Conservation (phyloP, 2,113 vertebrate species). For the Stigmatopora argus region DNA sequence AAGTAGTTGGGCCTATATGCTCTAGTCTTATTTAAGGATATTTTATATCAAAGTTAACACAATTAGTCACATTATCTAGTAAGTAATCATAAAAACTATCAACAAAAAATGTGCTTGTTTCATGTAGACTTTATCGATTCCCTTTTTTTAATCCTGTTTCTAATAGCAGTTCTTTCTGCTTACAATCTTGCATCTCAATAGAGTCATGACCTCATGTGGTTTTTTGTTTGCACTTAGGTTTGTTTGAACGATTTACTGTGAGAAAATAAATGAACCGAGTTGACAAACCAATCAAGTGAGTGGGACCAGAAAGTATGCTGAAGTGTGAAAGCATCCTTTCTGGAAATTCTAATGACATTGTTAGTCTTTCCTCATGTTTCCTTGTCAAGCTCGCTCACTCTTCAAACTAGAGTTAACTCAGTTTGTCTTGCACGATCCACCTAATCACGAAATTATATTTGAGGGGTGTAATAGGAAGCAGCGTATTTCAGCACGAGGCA, state of each 20-base stretch:
- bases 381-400: conserved; percentile 17
- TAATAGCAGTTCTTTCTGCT: not conserved
- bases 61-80: not conserved
- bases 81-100: not conserved
- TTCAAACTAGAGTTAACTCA: conserved; percentile 12
- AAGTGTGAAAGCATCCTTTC: conserved; percentile 14
- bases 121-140: not conserved
- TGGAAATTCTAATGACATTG: conserved; percentile 13
- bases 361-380: conserved; percentile 12
- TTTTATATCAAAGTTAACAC: not conserved
- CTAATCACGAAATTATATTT: conserved; percentile 21
- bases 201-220: not conserved
- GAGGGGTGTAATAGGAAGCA: conserved; percentile 23
- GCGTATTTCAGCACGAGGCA: conserved; percentile 19
- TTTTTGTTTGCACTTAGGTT: not conserved
- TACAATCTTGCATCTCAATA: not conserved
- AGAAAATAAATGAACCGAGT: not conserved
- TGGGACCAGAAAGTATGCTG: not conserved
- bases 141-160: not conserved
- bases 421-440: conserved; percentile 20
- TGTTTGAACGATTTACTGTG: not conserved
- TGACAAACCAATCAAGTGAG: conserved; percentile 1
- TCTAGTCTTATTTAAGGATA: not conserved
- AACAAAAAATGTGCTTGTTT: not conserved
- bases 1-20: not conserved